Evolutionary conservation across 2,113 vertebrate species (phyloP).

Genomic region (Eclectus roratus): DNA sequence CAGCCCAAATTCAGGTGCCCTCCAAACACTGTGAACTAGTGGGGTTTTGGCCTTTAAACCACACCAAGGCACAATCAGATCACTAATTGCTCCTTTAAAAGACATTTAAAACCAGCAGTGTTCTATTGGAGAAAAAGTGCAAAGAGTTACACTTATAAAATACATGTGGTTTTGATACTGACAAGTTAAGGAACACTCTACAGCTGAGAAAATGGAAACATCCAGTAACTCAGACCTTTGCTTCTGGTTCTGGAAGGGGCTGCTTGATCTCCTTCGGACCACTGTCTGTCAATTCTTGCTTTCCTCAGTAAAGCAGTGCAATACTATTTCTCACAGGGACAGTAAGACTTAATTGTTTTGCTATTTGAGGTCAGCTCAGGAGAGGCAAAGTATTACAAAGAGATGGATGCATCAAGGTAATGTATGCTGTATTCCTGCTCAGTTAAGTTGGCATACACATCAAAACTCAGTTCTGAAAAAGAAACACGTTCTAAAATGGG

Average conservation of each 20-base stretch:
- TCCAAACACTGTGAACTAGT: neutral
- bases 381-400: neutral
- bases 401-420: neutral
- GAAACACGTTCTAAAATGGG: neutral
- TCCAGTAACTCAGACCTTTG: neutral
- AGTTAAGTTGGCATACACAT: neutral
- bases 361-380: neutral
- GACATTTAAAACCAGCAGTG: neutral
- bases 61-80: neutral
- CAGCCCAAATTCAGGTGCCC: neutral
- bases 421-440: neutral
- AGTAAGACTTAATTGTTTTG: neutral
- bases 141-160: neutral
- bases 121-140: neutral
- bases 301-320: accelerated
- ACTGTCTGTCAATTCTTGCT: neutral
- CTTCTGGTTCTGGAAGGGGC: neutral
- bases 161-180: neutral
- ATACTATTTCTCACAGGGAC: neutral
- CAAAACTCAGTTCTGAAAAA: neutral
- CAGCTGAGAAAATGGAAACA: neutral
- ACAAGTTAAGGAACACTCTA: neutral
- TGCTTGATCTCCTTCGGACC: neutral
- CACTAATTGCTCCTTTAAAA: neutral
- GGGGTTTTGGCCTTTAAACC: neutral